Evolutionary conservation across 2,888 invertebrate species (phyloP), one percentile per base, ranked within the genome.

Genomic region (Ectobius pallidus): DNA sequence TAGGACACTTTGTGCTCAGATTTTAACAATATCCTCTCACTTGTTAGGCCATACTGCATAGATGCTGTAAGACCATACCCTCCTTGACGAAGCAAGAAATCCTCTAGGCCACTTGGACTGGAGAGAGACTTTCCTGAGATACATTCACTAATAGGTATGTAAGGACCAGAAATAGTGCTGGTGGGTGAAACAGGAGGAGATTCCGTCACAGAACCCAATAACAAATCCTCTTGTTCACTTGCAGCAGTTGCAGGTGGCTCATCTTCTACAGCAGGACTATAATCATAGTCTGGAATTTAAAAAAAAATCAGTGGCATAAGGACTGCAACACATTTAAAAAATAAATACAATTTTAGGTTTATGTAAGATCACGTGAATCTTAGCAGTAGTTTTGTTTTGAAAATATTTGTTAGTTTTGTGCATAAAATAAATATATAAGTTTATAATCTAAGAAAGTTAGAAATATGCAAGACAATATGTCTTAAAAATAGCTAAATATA

Each of bases 101-200:
- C 76, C 18, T 74, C 72, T 2, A 76, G 61, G 18, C 78, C 77
- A 44, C 76, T 74, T 7, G 77, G 77, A 65, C 75, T 78, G 27
- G 75, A 76, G 11, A 81, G 78, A 4, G 83, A 83, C 72, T 81
- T 83, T 68, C 96, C 96, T 39, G 96, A 94, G 78, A 94, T 92
- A 82, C 96, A 96, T 83, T 96, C 96, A 70, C 94, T 95, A 78
- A 96, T 94, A 9, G 95, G 93, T 83, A 96, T 96, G 82, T 96
- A 96, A 0, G 95, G 94, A 25, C 94, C 93, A 11, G 94, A 91
- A 34, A 84, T 84, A 25, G 83, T 84, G 77, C 88, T 87, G 39
- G 88, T 88, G 69, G 90, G 90, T 65, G 89, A 86, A 71, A 88
- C 85, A 14, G 90, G 89, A 22, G 90, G 89, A 18, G 89, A 88